Base-by-base conservation (phyloP, 2,888 invertebrate genomes). In the Orchesellides sinensis region DNA sequence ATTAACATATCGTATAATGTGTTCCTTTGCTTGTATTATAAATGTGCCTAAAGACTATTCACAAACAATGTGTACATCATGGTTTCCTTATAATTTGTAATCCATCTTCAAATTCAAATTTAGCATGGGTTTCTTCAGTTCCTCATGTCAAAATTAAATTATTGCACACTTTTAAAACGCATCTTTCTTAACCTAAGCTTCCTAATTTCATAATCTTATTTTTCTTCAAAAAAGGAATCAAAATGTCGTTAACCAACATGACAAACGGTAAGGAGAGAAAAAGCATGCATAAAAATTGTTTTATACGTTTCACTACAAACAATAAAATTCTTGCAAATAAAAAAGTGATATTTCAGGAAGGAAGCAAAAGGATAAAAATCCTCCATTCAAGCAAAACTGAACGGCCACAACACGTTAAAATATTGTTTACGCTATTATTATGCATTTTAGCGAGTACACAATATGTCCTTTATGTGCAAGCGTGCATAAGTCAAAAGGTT, bases 401-500 rank as follows among this genome's bases (percentile, higher is more conserved):
- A n/a, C n/a, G n/a, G n/a, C n/a, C n/a, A n/a, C n/a, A n/a, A n/a
- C n/a, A n/a, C n/a, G n/a, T n/a, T n/a, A n/a, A n/a, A 40, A 40
- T n/a, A 40, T 40, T 40, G 14, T 40, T 14, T 40, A 10, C 23
- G 25, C 25, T n/a, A 47, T 27, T 23, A 40, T 40, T 21, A 61
- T 61, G 27, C 66, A 10, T 25, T 25, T 35, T 4, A 2, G 47
- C 65, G 45, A 25, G 23, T n/a, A 61, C 29, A 8, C 45, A 47
- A 45, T 2, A 17, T 52, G 17, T 21, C n/a, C 52, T 17, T 52
- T 52, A 40, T 40, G n/a, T 40, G 40, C 2, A 40, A 49, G 14
- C n/a, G 17, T 21, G 8, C 10, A 52, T n/a, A 19, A 21, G 66
- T 66, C 45, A 66, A 66, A 45, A 47, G 66, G 66, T 66, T 47